Base-by-base conservation (phyloP, 2,797 vertebrate genomes). In the Neoniphon sammara region DNA sequence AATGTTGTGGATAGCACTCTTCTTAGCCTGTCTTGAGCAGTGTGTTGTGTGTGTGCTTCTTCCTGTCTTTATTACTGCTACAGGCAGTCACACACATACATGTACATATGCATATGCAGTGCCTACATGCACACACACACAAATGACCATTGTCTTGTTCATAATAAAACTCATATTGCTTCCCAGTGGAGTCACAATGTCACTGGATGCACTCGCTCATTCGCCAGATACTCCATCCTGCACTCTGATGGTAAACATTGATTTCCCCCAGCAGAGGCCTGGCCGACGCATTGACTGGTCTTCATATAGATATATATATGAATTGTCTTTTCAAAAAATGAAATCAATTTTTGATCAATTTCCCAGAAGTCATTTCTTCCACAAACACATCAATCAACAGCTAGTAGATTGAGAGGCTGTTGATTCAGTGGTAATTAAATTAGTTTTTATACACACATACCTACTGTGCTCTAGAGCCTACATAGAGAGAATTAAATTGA, bases 311-410 rank as follows among this genome's bases (percentile, higher is more conserved):
- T 75, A 50, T 21, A 80, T 77, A 62, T 89, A 80, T 78, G 71
- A 83, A 84, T 88, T 87, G 82, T 90, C 77, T 88, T 89, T 89
- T 87, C 64, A 57, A 82, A 84, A 90, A 87, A n/a, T 80, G 0
- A 73, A 92, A 91, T 91, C 78, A 78, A 87, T 91, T 80, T 77
- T 42, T 72, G 77, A 88, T 93, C 85, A 78, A 88, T 93, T 88
- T 68, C 63, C 64, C 50, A 17, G 4, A 68, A 30, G 65, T 75
- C 53, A 52, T 83, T 67, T 66, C 54, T 79, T 5, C 66, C 70
- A 74, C 49, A 72, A 85, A 79, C 76, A 80, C 59, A 60, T 87
- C 79, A 68, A 71, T 91, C n/a, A 88, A 39, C 34, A 47, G 66
- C 50, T 73, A 23, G 65, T 42, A n/a, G 30, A 71, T 82, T 46